Evolutionary conservation across 2,888 invertebrate species (phyloP), one percentile per base, ranked within the genome.

Genomic region (Trisateles emortualis): DNA sequence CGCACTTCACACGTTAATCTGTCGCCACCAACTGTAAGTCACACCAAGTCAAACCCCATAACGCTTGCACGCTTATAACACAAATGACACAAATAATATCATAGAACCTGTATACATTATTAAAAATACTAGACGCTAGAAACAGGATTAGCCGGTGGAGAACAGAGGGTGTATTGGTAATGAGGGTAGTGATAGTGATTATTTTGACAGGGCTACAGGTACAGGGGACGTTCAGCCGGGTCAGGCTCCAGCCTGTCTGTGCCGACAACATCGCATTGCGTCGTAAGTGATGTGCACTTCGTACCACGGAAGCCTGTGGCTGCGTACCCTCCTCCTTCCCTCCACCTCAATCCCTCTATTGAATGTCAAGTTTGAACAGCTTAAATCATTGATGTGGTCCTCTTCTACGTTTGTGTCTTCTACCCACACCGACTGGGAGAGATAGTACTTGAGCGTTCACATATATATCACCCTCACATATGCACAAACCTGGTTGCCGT

Each of bases 21-120:
- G 58, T 97, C 97, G 58, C 97, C 97, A 68, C 97, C 97, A 69
- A 96, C 97, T 94, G 98, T 98, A 95, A 95, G 95, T 94, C 46
- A 57, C 32, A 57, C 43, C 42, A 29, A 33, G 49, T 48, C 46
- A 61, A 38, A 35, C 13, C 32, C 5, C n/a, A 39, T 41, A 30
- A 35, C 46, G 59, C 59, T 69, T 74, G 78, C 72, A 71, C 68
- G 68, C 53, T 63, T 63, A 30, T 47, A 39, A n/a, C n/a, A n/a
- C n/a, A n/a, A n/a, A 54, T 52, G 32, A 65, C 50, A 67, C 50
- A 41, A 33, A 68, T 52, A 57, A 61, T 45, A 38, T 56, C 51
- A 61, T 71, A 64, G 62, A 44, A 49, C 40, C 32, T 64, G 54
- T 44, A 46, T 44, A 56, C 49, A 44, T 57, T 57, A 56, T 59